These are phyloP conservation scores for Ficedula albicollis DNA, from an alignment of 2,797 vertebrate genomes.

Conservation along the genomic window DNA sequence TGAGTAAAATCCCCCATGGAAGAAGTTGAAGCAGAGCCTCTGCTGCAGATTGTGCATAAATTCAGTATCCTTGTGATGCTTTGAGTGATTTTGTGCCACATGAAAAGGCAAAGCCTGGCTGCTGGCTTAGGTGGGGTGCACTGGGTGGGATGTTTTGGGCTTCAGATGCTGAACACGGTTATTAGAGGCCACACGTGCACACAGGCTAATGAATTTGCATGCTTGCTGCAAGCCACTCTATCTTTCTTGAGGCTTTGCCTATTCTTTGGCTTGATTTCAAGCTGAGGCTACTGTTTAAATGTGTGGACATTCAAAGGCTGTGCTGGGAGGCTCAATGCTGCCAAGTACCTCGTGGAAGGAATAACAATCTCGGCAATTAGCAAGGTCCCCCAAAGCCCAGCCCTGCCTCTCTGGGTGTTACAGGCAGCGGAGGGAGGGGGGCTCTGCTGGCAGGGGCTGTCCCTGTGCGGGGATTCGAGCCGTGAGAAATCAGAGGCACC, in stretches of 20 bases:
- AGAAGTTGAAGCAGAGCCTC: not conserved
- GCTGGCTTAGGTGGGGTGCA: not conserved
- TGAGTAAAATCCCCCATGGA: not conserved
- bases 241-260: constrained; percentile 19
- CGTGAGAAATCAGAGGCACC: not conserved
- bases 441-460: not conserved
- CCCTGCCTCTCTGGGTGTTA: not conserved
- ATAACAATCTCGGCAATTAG: constrained; percentile 63
- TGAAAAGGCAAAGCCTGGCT: not conserved
- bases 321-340: constrained; percentile 13
- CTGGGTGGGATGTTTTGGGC: not conserved
- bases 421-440: not conserved
- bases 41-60: not conserved
- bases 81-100: not conserved
- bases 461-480: not conserved
- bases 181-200: constrained; percentile 24
- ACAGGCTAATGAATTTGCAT: constrained; percentile 30
- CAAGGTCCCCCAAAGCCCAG: not conserved
- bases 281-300: constrained; percentile 53
- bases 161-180: not conserved
- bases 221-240: not conserved
- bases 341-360: constrained; percentile 64
- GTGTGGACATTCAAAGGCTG: constrained; percentile 52
- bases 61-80: not conserved
- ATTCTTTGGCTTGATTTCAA: constrained; percentile 36